phyloP scores from a whole-genome alignment of 1,140 invertebrate genomes.

The Scaptomyza hsui region DNA sequence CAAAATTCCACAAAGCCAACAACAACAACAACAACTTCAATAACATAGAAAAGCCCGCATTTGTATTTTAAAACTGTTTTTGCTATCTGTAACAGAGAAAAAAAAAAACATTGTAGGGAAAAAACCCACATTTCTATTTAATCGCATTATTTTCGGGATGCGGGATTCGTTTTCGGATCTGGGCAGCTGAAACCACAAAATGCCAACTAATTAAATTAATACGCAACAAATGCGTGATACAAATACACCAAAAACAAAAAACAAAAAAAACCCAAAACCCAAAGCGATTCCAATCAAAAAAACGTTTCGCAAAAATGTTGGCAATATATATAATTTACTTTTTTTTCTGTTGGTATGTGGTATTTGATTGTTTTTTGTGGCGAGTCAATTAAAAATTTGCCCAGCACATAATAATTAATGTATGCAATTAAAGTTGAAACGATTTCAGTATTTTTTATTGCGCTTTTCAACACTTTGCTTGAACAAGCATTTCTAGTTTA shows the following conservation, averaged over 20 bases:
- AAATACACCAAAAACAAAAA: conserved; percentile 39
- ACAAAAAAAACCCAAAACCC: conserved; percentile 18
- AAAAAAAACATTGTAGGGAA: conserved; percentile 5
- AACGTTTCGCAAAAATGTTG: conserved; percentile 1
- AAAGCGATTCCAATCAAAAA: conserved; percentile 14
- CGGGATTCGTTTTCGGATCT: conserved; percentile 18
- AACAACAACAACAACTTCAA: conserved; percentile 31
- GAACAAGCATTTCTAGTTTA: conserved; percentile 9
- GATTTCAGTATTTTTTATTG: no score
- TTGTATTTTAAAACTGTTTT: conserved; percentile 45
- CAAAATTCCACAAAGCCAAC: conserved; percentile 55
- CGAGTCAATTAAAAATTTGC: conserved; percentile 68
- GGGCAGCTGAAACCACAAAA: conserved; percentile 59
- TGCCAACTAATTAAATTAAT: conserved; percentile 78
- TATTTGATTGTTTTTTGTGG: conserved; percentile 36
- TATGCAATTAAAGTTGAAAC: conserved; percentile 63
- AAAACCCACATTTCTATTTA: conserved; percentile 53
- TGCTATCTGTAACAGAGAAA: conserved; percentile 38
- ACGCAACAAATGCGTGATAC: conserved; percentile 67
- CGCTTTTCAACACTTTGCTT: conserved; percentile 8
- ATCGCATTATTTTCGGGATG: conserved; percentile 45
- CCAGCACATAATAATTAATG: conserved; percentile 62
- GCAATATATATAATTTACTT: conserved; percentile 7
- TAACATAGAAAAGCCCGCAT: conserved; percentile 58
- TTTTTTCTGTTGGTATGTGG: background rate